A percentile compares a stretch with the other conserved stretches of the same genome.
Evolutionary conservation across 2,113 vertebrate species (phyloP).

Genomic region (Pyxicephalus adspersus): DNA sequence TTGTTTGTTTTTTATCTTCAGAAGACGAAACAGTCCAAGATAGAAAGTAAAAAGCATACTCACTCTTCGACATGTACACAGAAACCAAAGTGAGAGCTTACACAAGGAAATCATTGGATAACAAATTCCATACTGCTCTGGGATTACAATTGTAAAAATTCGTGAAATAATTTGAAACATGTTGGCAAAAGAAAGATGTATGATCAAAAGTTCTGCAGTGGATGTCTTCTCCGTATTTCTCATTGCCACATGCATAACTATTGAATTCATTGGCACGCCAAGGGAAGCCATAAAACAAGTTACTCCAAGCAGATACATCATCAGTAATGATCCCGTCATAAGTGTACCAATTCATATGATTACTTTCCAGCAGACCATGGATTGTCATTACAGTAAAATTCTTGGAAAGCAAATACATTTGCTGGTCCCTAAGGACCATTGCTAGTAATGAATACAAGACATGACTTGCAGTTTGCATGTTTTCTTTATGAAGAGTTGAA

Average conservation of each 20-base stretch:
- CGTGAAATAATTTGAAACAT: conserved; percentile 5
- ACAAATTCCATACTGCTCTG: conserved; percentile 7
- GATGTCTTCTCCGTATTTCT: conserved; percentile 1
- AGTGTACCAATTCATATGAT: no score
- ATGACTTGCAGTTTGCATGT: not conserved
- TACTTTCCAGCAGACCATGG: no score
- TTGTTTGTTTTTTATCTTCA: not conserved
- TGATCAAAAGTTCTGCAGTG: conserved; percentile 1
- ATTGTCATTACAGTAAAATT: not conserved
- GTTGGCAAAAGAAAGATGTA: conserved; percentile 5
- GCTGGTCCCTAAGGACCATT: not conserved
- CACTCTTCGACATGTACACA: conserved; percentile 2
- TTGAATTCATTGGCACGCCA: not conserved
- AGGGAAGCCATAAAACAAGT: not conserved
- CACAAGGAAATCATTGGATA: conserved; percentile 13
- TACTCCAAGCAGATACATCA: not conserved
- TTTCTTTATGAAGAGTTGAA: not conserved
- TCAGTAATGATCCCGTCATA: not conserved
- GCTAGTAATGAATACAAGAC: not conserved
- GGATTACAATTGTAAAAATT: conserved; percentile 16
- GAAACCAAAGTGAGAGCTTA: not conserved
- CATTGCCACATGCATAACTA: not conserved
- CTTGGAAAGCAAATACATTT: not conserved
- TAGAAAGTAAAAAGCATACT: conserved; percentile 15
- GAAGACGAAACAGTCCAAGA: conserved; percentile 15